Base-by-base conservation (phyloP, 92 coral and sea anemone genomes). In the Siderastrea siderea region DNA sequence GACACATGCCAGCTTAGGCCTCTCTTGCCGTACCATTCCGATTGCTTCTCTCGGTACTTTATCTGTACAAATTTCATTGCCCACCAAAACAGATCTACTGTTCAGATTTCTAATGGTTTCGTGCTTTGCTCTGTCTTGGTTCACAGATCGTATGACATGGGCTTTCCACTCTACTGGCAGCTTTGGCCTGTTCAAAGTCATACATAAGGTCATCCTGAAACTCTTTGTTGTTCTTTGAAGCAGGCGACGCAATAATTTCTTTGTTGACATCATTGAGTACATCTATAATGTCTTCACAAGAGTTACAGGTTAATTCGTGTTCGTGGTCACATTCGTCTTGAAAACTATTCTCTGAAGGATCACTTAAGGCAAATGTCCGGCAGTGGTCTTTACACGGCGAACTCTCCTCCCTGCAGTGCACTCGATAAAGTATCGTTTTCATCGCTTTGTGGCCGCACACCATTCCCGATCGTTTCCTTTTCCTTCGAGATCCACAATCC, bases 371-470 rank as follows among this genome's bases (percentile, higher is more conserved):
- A 85, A 85, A 85, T 77, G 9, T 54, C 54, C 89, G 75, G 47
- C 89, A 85, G 84, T 85, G 89, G 71, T 77, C 84, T 85, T 85
- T 85, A 38, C 77, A 77, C 14, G 84, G 74, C 52, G 80, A 84
- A 6, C 74, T 84, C 68, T 74, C 82, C 55, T 84, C 88, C 16
- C 26, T 74, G 81, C 89, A 85, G 89, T 85, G 85, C 7, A 80
- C 85, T 63, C 60, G 54, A 62, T 80, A 80, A 52, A 65, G 75
- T 60, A 70, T 86, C 84, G 71, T 15, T 77, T 68, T 71, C 90
- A 77, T 67, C 59, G 76, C 26, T 77, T 68, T 57, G 81, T 49
- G 54, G 84, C 12, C 6, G 15, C 55, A 6, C 77, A 67, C 86
- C 77, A 82, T 53, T 51, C 61, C 50, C 77, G 67, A 6, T 61